Evolutionary conservation across 2,888 invertebrate genomes (phyloP), one percentile per base, ranked within the genome.

Genomic region (Nemotelus nigrinus): DNA sequence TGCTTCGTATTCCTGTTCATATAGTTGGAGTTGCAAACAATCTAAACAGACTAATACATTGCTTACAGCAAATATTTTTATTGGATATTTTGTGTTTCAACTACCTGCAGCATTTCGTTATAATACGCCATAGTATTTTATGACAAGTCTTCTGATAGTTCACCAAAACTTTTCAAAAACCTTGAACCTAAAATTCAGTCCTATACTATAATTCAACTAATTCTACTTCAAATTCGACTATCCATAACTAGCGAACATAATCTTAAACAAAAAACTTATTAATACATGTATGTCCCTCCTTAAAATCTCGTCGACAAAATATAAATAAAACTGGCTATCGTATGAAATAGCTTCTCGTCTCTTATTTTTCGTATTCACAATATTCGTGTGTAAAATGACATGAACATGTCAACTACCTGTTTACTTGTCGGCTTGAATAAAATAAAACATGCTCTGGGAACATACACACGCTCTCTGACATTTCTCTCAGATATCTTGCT

Each of bases 331-430:
- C 8, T 8, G 41, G 43, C 63, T 7, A 10, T 47, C 47, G n/a
- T 65, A 47, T 25, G 71, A 55, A 71, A 57, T 71, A 43, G 44
- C 7, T 57, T 63, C 63, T 48, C 60, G 39, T 7, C 4, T 45
- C 41, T 57, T 63, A 39, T 10, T 8, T 63, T 41, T 41, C 3
- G n/a, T 48, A 47, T 64, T 64, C 48, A 4, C 76, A 6, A 25
- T 76, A 10, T 68, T 71, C 70, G 39, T 77, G 77, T 6, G 10
- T 77, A 47, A 77, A 63, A 70, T 77, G 71, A 63, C 71, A 70
- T 58, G 77, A 77, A 71, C 77, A 77, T 50, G 77, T 77, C 77
- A 77, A 77, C 77, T 77, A 77, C 77, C 70, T 77, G 77, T 77
- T 77, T 70, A 77, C 71, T 63, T 77, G 60, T 60, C 64, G 70